Conservation (phyloP, 2,113 vertebrate genomes). For the Alouatta palliata region DNA sequence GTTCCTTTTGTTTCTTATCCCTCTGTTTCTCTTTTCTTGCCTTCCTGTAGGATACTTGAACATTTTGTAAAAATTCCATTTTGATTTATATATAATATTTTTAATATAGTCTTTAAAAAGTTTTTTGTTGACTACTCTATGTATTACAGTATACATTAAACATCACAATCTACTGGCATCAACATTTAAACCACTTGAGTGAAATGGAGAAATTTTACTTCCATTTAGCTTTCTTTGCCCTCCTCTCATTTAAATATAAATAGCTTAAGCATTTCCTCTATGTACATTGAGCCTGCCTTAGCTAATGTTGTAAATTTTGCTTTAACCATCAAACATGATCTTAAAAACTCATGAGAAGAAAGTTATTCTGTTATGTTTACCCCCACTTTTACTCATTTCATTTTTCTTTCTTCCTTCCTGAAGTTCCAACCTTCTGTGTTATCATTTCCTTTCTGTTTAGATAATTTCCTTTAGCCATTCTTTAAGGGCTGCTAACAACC, state of each 20-base stretch:
- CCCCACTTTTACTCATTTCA: background rate
- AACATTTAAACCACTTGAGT: background rate
- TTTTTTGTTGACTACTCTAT: background rate
- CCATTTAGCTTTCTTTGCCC: background rate
- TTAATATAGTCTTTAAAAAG: background rate
- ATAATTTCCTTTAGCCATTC: background rate
- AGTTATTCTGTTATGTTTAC: background rate
- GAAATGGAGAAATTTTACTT: background rate
- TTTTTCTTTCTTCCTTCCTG: background rate
- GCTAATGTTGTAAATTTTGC: background rate
- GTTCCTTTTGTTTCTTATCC: constrained; percentile 26
- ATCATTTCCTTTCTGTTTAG: constrained; percentile 29
- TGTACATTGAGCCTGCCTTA: background rate
- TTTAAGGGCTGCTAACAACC: background rate
- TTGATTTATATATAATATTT: background rate
- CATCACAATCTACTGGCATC: background rate
- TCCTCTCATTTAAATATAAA: background rate
- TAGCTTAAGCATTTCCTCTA: constrained; percentile 3
- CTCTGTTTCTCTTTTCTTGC: background rate
- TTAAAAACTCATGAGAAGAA: constrained; percentile 5
- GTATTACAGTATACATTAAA: background rate
- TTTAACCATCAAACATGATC: background rate
- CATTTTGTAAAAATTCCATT: constrained; percentile 4
- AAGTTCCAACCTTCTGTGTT: background rate
- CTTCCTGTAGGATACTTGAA: background rate